These are phyloP conservation scores for Mobula birostris DNA, from an alignment of 2,113 vertebrate species.

Conservation along the genomic window DNA sequence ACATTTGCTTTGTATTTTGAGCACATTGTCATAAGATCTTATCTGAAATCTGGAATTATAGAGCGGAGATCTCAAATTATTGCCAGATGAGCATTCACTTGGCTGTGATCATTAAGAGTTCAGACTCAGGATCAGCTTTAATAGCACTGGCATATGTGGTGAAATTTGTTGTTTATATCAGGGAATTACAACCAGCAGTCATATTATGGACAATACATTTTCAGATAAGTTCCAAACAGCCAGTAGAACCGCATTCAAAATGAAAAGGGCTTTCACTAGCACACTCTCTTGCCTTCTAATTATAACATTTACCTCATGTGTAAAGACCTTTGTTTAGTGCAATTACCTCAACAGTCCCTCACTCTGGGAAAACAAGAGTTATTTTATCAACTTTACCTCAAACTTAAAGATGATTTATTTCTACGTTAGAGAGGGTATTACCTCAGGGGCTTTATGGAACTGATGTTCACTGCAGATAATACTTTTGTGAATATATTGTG, in stretches of 20 bases:
- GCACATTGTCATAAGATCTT: neutral
- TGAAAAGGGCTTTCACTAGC: neutral
- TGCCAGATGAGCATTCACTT: neutral
- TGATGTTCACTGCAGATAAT: neutral
- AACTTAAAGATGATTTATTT: neutral
- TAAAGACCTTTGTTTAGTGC: neutral
- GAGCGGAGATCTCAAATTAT: neutral
- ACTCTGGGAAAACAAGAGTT: neutral
- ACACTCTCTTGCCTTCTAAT: neutral
- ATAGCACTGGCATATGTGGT: too few species aligned
- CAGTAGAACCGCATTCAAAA: neutral
- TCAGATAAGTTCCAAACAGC: neutral
- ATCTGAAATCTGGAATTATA: neutral
- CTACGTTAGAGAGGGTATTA: neutral
- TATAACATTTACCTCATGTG: neutral
- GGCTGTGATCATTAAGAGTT: neutral
- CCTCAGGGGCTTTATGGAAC: neutral
- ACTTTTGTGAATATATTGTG: neutral
- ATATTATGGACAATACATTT: neutral
- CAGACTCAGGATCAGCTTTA: too few species aligned
- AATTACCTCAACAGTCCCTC: neutral
- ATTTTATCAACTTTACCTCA: neutral
- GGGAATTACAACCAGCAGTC: neutral
- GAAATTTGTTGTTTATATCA: neutral
- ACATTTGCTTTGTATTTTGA: neutral